Conservation (phyloP, 2,113 vertebrate species). For the Periophthalmodon schlosseri region DNA sequence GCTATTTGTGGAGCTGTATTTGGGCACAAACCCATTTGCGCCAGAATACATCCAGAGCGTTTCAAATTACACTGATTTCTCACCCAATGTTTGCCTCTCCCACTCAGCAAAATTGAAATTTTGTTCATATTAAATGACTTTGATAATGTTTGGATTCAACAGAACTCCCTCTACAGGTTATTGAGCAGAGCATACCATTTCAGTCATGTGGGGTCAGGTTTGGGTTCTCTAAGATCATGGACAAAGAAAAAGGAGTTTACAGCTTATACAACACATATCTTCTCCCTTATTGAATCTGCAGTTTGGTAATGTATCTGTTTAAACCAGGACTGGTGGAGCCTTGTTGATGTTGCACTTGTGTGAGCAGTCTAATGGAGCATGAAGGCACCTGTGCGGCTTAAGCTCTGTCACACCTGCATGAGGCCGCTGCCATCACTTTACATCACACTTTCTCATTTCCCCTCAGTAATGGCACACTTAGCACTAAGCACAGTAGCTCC, state of each 20-base stretch:
- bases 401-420: conserved; percentile 68
- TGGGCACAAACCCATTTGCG: conserved; percentile 74
- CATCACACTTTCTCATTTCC: conserved; percentile 63
- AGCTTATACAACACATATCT: not conserved
- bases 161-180: conserved; percentile 71
- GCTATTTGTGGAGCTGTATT: conserved; percentile 69
- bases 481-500: conserved; percentile 56
- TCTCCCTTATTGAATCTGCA: not conserved
- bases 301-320: not conserved
- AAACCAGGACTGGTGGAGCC: conserved; percentile 34
- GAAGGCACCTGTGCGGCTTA: conserved; percentile 74
- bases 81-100: conserved; percentile 76
- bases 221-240: not conserved
- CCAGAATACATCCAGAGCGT: conserved; percentile 73
- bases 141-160: conserved; percentile 66
- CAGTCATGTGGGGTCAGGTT: not conserved
- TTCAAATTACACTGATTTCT: conserved; percentile 75
- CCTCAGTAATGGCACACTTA: conserved; percentile 64
- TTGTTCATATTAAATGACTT: conserved; percentile 74
- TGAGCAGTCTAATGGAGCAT: conserved; percentile 70
- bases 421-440: conserved; percentile 63
- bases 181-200: not conserved
- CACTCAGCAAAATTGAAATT: conserved; percentile 78
- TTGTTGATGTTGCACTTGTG: conserved; percentile 58
- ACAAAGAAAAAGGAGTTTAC: not conserved